Base-by-base conservation (phyloP, 2,797 vertebrate genomes). In the Phoeniculus purpureus region DNA sequence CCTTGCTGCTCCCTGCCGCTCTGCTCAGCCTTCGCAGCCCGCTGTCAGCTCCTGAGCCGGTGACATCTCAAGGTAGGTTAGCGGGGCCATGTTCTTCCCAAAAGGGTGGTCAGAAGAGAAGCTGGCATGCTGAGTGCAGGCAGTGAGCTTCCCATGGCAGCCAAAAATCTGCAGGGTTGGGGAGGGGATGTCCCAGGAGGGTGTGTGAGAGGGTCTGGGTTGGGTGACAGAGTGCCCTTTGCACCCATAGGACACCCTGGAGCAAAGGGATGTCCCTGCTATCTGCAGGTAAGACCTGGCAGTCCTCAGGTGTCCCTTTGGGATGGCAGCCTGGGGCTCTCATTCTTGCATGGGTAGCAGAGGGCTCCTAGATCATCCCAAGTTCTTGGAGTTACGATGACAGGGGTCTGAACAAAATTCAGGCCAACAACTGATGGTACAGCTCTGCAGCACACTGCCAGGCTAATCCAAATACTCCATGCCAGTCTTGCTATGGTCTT, bases 51-150 rank as follows among this genome's bases (percentile, higher is more conserved):
- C 81, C 92, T 7, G 73, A 52, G 94, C 89, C 77, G 6, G 92
- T 98, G 85, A 97, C 97, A 81, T 92, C 95, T 84, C 95, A 98
- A 98, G 98, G 98, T 98, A 98, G 37, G 97, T 56, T 27, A 47
- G 32, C 62, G 50, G 43, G 67, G 45, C 7, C 29, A 19, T 74
- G 56, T 80, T 73, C 54, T 85, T 27, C 34, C 10, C 4, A 7
- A 34, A 21, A 50, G 23, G 25, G 75, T 66, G 52, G 55, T 45
- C 3, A 26, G 62, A 48, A 70, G 43, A 37, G 51, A 43, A 72
- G 27, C 40, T 72, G 68, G 52, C 40, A 15, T 3, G 14, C 13
- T 1, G 3, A 55, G 22, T 4, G 0, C 0, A 3, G 34, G 45
- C 37, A 85, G 56, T 0, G 0, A 81, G 71, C 48, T n/a, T 9